Base-by-base conservation (phyloP, 2,888 invertebrate genomes). In the Cacoxenus indagator region DNA sequence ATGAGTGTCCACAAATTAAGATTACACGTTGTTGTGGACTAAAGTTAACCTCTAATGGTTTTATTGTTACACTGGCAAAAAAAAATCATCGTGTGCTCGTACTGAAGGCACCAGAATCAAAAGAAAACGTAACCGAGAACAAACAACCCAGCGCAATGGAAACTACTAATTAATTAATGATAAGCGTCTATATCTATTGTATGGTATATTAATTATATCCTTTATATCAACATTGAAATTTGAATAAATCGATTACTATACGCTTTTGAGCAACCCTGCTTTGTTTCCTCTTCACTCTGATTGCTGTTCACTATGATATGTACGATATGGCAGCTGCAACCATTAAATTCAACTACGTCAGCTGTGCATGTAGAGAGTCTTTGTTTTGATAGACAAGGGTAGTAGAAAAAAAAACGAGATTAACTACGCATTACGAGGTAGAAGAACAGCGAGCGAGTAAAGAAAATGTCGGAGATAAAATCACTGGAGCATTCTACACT, bases 81-180 rank as follows among this genome's bases (percentile, higher is more conserved):
- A 98, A 98, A 91, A 98, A 98, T 91, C 98, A 98, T 90, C 97
- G 98, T 90, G 98, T 98, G 86, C 93, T 98, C 89, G 96, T 98
- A 88, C 92, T 98, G 89, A 95, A 96, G 91, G 96, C 96, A 51
- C 9, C 51, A 9, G 14, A 17, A 19, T 37, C 37, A 11, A 11
- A 11, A 4, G 14, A 37, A 37, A 11, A 8, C 2, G 37, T 0
- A 37, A 1, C 14, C 37, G 9, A 37, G 37, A 37, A 37, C 3
- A 37, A 37, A 37, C 14, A n/a, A n/a, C n/a, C n/a, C n/a, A n/a
- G n/a, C n/a, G n/a, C n/a, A n/a, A n/a, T n/a, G n/a, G n/a, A n/a
- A n/a, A n/a, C n/a, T n/a, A n/a, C n/a, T n/a, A n/a, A n/a, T n/a
- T n/a, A n/a, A n/a, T n/a, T n/a, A n/a, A n/a, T n/a, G n/a, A n/a